phyloP scores from a whole-genome alignment of 2,797 vertebrate species.

The Brotula barbata region DNA sequence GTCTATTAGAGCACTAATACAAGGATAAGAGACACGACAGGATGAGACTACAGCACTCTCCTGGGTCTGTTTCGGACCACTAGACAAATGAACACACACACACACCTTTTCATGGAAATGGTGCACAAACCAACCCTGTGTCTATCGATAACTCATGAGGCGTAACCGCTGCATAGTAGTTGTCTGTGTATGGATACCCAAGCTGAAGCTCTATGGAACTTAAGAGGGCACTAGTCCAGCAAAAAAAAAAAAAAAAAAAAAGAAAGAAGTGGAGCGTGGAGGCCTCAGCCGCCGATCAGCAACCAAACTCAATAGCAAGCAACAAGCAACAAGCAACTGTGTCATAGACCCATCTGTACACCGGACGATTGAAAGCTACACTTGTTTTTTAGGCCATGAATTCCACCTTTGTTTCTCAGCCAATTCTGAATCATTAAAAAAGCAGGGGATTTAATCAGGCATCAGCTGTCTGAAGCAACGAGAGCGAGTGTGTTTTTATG shows the following conservation, averaged over 20 bases:
- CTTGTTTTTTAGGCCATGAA: constrained; percentile 59
- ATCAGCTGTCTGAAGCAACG: constrained; percentile 68
- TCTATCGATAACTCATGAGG: constrained; percentile 45
- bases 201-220: constrained; percentile 52
- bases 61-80: constrained; percentile 22
- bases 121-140: constrained; percentile 23
- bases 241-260: no score
- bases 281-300: constrained; percentile 56
- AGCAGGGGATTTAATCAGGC: constrained; percentile 74
- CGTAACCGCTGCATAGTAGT: constrained; percentile 47
- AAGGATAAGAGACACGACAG: constrained; percentile 46
- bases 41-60: constrained; percentile 24
- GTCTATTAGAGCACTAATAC: constrained; percentile 59
- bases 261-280: no score
- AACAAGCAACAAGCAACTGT: constrained; percentile 61
- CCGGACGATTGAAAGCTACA: constrained; percentile 57
- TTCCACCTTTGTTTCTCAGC: constrained; percentile 72
- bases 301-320: constrained; percentile 58
- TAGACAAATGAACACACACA: not conserved
- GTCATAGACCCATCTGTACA: constrained; percentile 71
- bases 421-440: constrained; percentile 77
- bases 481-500: constrained; percentile 38
- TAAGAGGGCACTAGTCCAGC: constrained; percentile 41
- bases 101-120: constrained; percentile 20
- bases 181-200: constrained; percentile 37